A percentile compares a stretch with the other conserved stretches of the same genome.
These are phyloP conservation scores for Andrena fulva DNA, from an alignment of 2,888 invertebrate genomes.

Conservation along the genomic window DNA sequence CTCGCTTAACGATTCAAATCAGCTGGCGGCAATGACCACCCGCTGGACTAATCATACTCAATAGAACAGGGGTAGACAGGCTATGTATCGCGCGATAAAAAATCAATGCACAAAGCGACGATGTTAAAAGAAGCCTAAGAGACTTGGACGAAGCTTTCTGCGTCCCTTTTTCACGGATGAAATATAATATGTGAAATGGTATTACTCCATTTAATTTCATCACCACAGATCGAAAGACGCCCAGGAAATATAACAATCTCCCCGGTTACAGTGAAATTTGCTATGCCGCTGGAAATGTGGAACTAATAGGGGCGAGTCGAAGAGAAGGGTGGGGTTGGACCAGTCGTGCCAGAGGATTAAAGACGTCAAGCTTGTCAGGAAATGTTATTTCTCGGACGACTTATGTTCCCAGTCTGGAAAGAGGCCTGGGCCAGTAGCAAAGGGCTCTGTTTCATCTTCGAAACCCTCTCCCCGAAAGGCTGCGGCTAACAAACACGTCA, in stretches of 20 bases:
- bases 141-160: not conserved
- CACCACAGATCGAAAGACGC: no score
- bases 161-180: not conserved
- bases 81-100: conserved; percentile 26
- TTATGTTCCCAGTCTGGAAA: not conserved
- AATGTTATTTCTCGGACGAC: not conserved
- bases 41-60: conserved; percentile 71
- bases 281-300: no score
- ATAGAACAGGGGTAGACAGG: conserved; percentile 39
- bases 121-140: not conserved
- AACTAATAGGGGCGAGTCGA: no score
- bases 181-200: not conserved
- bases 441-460: conserved; percentile 35
- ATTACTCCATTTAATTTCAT: no score
- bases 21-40: conserved; percentile 70
- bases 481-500: conserved; percentile 51
- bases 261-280: no score
- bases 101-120: conserved; percentile 18
- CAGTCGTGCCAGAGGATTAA: not conserved
- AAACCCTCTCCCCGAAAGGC: conserved; percentile 10
- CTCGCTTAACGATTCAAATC: conserved; percentile 74
- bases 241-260: no score
- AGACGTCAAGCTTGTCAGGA: conserved; percentile 18
- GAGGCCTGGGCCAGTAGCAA: not conserved
- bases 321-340: no score